A percentile compares a stretch with the other conserved stretches of the same genome.
Conservation (phyloP, 2,113 vertebrate species). For the Anarrhichthys ocellatus region DNA sequence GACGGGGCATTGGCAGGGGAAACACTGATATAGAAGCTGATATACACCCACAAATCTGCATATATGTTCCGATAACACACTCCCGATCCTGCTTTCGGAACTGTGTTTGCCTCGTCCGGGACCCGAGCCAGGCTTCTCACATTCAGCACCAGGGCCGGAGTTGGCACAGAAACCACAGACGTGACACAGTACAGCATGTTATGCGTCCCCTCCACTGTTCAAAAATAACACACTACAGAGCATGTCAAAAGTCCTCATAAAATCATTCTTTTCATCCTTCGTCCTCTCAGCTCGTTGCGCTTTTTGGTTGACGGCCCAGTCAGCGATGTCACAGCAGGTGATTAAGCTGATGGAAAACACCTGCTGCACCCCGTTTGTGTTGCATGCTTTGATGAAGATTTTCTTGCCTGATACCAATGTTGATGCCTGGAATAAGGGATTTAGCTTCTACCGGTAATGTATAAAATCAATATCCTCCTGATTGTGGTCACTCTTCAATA, state of each 20-base stretch:
- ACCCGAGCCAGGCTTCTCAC: slow-evolving; percentile 68
- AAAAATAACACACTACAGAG: slow-evolving; percentile 35
- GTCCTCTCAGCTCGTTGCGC: neutral
- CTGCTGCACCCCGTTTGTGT: neutral
- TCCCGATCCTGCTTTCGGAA: slow-evolving; percentile 53
- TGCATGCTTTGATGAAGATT: neutral
- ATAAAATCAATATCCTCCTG: neutral
- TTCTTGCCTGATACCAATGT: neutral
- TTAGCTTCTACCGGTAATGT: neutral
- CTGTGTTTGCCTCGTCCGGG: slow-evolving; percentile 59
- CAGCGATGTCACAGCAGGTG: slow-evolving; percentile 26
- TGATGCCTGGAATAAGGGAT: too few relatives aligned
- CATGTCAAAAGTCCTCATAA: slow-evolving; percentile 46
- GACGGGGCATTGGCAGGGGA: neutral
- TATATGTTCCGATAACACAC: slow-evolving; percentile 36
- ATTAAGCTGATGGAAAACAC: slow-evolving; percentile 28
- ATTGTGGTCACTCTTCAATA: neutral
- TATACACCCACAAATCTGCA: slow-evolving; percentile 19
- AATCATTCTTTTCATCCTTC: neutral
- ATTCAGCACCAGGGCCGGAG: slow-evolving; percentile 62
- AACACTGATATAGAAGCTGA: neutral
- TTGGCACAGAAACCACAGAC: slow-evolving; percentile 52
- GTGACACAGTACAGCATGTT: slow-evolving; percentile 40
- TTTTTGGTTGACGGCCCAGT: neutral
- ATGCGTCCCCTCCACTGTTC: slow-evolving; percentile 13